A percentile compares a stretch with the other conserved stretches of the same genome.
These are phyloP conservation scores for Eristalis arbustorum DNA, from an alignment of 2,888 invertebrate genomes.

Conservation along the genomic window DNA sequence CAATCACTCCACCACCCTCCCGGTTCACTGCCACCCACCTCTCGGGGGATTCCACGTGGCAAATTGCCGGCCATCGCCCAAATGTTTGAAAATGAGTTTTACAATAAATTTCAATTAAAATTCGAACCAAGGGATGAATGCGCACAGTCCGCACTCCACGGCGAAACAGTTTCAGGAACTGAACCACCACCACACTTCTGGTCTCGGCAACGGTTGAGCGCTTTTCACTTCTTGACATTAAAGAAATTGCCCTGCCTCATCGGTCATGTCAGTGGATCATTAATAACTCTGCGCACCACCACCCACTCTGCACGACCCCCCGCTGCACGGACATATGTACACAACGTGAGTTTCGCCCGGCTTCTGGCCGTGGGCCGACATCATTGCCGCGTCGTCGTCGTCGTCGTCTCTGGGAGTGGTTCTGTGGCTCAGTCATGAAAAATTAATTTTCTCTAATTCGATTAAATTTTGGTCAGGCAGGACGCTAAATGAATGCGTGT, in stretches of 20 bases:
- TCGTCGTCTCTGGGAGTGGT: slow-evolving; percentile 45
- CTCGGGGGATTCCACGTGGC: neutral
- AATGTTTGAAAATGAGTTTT: slow-evolving; percentile 3
- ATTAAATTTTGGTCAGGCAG: slow-evolving; percentile 44
- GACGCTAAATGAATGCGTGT: slow-evolving; percentile 31
- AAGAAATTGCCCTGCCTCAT: slow-evolving; percentile 11
- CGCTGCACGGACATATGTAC: neutral
- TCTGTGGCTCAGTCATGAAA: slow-evolving; percentile 25
- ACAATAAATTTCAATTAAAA: slow-evolving; percentile 32
- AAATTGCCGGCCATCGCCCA: neutral
- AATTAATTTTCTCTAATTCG: slow-evolving; percentile 60
- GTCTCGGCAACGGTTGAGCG: slow-evolving; percentile 4
- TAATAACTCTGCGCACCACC: slow-evolving; percentile 49
- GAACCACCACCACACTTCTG: neutral
- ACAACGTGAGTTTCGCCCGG: neutral
- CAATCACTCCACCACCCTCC: neutral
- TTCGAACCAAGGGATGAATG: neutral
- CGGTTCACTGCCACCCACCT: neutral
- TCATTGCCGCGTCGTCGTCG: neutral
- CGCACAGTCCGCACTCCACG: neutral
- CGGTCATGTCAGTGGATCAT: slow-evolving; percentile 48
- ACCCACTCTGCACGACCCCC: neutral
- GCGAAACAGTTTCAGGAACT: neutral
- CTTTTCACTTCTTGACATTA: slow-evolving; percentile 28
- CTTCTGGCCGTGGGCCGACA: neutral